Percentiles rank a stretch among this genome's conserved stretches.
Evolutionary conservation across 2,113 vertebrate genomes (phyloP).

Genomic region (Halichoerus grypus): DNA sequence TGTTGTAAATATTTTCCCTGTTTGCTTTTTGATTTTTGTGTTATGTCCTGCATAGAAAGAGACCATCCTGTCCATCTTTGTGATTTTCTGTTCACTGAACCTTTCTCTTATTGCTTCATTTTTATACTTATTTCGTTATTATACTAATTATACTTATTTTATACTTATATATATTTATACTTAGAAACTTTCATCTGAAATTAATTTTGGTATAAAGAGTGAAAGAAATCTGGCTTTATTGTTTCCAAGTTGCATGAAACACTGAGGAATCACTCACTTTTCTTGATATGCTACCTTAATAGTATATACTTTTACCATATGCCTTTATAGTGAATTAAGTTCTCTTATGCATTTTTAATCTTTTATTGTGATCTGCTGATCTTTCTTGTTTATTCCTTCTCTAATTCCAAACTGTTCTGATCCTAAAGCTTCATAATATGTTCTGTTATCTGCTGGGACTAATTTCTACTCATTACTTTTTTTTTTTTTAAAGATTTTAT

Average conservation of each 20-base stretch:
- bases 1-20: not conserved
- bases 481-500: not conserved
- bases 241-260: not conserved
- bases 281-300: not conserved
- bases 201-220: not conserved
- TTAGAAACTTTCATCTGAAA: not conserved
- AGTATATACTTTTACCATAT: not conserved
- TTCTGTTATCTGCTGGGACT: not conserved
- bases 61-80: not conserved
- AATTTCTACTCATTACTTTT: not conserved
- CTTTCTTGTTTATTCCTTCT: slow-evolving; percentile 19
- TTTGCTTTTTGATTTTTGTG: not conserved
- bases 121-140: not conserved
- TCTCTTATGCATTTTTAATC: not conserved
- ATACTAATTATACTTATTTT: too few species aligned
- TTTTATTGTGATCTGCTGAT: not conserved
- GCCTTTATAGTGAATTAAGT: not conserved
- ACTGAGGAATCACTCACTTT: not conserved
- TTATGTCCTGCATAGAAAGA: not conserved
- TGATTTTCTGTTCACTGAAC: not conserved
- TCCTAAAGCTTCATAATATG: not conserved
- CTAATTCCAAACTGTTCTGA: not conserved
- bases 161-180: not conserved
- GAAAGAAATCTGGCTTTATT: not conserved
- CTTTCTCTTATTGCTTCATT: not conserved